Evolutionary conservation across 2,113 vertebrate genomes (phyloP).

Genomic region (Coturnix japonica): DNA sequence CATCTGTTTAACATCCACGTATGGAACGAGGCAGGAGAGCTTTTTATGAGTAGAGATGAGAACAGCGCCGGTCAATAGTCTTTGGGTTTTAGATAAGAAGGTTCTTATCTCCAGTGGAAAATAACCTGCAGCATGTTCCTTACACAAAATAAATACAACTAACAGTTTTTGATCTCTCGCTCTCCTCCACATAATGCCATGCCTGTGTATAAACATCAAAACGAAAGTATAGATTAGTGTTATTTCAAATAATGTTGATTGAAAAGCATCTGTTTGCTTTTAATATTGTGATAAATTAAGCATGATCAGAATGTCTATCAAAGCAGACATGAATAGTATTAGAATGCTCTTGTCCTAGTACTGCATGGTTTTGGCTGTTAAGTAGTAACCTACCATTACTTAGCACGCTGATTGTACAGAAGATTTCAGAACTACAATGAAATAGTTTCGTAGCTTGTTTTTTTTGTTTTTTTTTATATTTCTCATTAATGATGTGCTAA

Average conservation of each 20-base stretch:
- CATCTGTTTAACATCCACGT: not conserved
- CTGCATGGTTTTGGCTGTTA: not conserved
- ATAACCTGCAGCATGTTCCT: not conserved
- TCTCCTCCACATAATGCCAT: not conserved
- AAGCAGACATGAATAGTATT: not conserved
- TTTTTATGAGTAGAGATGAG: not conserved
- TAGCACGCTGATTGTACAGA: not conserved
- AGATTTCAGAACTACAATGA: conserved; percentile 16
- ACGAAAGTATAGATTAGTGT: not conserved
- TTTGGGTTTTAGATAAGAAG: not conserved
- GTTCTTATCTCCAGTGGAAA: not conserved
- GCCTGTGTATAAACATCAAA: not conserved
- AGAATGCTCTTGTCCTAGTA: not conserved
- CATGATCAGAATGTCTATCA: not conserved
- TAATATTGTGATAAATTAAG: not conserved
- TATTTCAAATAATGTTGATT: not conserved
- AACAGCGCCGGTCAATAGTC: not conserved
- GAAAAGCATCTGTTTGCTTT: not conserved
- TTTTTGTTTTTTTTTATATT: not conserved
- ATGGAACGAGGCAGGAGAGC: not conserved
- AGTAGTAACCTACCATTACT: not conserved
- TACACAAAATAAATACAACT: not conserved
- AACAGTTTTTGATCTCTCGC: not conserved
- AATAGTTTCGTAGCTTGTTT: not conserved
- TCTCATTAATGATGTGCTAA: conserved; percentile 36